phyloP scores from a whole-genome alignment of 2,888 invertebrate species.

The Sinhomidia bicolor region DNA sequence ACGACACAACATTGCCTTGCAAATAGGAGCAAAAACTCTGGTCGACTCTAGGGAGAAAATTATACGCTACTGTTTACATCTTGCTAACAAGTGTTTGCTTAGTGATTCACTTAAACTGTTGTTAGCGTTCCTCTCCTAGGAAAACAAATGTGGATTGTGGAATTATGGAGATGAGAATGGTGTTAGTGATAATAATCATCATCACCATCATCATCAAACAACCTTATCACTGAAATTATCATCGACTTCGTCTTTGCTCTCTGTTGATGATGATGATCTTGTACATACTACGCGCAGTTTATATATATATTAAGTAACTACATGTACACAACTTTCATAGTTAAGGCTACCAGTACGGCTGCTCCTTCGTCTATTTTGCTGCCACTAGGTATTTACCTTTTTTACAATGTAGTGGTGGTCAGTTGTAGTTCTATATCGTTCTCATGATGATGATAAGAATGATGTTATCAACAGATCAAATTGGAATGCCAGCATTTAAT shows the following conservation, averaged over 20 bases:
- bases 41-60: constrained; percentile 57
- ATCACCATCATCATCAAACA: constrained; percentile 65
- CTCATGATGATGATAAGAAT: too few species aligned
- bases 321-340: not conserved
- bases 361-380: not conserved
- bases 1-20: constrained; percentile 54
- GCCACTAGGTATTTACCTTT: not conserved
- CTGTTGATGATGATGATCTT: not conserved
- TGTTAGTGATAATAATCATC: constrained; percentile 68
- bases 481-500: constrained; percentile 42
- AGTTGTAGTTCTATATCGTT: too few species aligned
- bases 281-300: too few species aligned
- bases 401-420: not conserved
- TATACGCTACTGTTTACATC: constrained; percentile 50
- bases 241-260: constrained; percentile 19
- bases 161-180: constrained; percentile 68
- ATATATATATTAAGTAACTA: not conserved
- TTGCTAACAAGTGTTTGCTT: constrained; percentile 68
- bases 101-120: constrained; percentile 57
- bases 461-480: constrained; percentile 15
- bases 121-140: constrained; percentile 13
- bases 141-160: constrained; percentile 57
- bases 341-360: not conserved
- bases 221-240: constrained; percentile 66
- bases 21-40: not conserved